Evolutionary conservation across 2,797 vertebrate genomes (phyloP).

Genomic region (Pangasius larnaudii): DNA sequence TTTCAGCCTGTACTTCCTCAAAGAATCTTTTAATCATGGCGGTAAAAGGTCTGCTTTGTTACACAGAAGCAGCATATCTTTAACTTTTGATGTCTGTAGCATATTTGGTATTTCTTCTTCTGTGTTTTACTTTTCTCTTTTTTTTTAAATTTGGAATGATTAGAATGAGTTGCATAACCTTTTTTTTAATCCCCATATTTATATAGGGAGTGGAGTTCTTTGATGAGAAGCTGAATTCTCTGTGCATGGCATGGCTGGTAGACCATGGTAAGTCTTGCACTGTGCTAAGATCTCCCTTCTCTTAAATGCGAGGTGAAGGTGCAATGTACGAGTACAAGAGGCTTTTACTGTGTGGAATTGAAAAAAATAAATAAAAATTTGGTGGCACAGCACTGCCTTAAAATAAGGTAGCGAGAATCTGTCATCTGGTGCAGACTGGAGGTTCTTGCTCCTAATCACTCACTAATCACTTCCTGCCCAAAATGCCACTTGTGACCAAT

Average conservation of each 20-base stretch:
- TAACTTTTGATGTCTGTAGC: background rate
- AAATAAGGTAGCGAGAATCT: background rate
- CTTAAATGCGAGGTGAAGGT: background rate
- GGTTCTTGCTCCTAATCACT: background rate
- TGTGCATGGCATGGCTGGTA: constrained; percentile 94
- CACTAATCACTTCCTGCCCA: background rate
- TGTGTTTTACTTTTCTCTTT: background rate
- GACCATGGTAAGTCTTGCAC: constrained; percentile 83
- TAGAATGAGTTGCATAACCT: background rate
- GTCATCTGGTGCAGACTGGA: background rate
- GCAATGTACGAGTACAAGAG: no score
- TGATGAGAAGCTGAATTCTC: constrained; percentile 91
- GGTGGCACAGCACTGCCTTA: background rate
- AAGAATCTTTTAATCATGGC: background rate
- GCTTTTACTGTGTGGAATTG: background rate
- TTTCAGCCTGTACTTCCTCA: background rate
- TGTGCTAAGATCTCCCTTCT: background rate
- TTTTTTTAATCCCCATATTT: constrained; percentile 7
- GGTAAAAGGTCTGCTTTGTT: background rate
- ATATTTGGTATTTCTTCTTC: background rate
- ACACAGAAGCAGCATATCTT: background rate
- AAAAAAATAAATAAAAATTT: background rate
- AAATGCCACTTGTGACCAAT: background rate
- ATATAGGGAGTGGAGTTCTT: constrained; percentile 91
- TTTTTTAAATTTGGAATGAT: background rate